These are phyloP conservation scores for Maccullochella peelii DNA, from an alignment of 2,113 vertebrate genomes.

Conservation along the genomic window DNA sequence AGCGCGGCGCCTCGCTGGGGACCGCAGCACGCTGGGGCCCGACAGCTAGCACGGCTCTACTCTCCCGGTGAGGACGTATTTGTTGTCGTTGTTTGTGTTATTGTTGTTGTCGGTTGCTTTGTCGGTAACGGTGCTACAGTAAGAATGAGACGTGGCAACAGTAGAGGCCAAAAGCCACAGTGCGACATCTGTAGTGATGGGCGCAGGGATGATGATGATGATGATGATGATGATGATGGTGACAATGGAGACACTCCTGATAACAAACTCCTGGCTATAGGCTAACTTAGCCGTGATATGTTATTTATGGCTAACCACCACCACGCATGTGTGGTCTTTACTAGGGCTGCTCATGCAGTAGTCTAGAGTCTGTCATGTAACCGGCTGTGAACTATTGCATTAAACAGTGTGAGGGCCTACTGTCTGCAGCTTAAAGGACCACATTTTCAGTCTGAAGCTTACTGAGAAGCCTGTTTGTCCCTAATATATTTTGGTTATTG, in stretches of 20 bases:
- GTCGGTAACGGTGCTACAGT: not conserved
- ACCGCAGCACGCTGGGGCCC: slow-evolving; percentile 85
- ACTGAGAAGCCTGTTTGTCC: not conserved
- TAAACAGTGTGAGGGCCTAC: not conserved
- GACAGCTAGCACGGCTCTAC: slow-evolving; percentile 84
- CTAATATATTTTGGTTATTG: not conserved
- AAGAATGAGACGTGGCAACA: not conserved
- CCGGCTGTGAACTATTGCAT: not conserved
- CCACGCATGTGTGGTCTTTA: not conserved
- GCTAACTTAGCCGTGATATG: not conserved
- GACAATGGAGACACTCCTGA: not conserved
- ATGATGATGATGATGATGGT: not conserved
- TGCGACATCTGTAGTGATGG: not conserved
- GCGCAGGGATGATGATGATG: not conserved
- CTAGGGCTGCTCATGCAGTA: no score
- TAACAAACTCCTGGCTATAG: not conserved
- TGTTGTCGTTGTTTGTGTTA: not conserved
- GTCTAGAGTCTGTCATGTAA: not conserved
- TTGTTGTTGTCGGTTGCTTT: not conserved
- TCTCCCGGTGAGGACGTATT: slow-evolving; percentile 80
- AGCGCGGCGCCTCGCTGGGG: slow-evolving; percentile 85
- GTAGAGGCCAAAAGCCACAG: slow-evolving; percentile 30
- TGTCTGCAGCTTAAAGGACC: not conserved
- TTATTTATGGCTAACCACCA: not conserved
- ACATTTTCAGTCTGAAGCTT: not conserved